phyloP scores from a whole-genome alignment of 2,113 vertebrate genomes.

The cat (Felis catus) region DNA sequence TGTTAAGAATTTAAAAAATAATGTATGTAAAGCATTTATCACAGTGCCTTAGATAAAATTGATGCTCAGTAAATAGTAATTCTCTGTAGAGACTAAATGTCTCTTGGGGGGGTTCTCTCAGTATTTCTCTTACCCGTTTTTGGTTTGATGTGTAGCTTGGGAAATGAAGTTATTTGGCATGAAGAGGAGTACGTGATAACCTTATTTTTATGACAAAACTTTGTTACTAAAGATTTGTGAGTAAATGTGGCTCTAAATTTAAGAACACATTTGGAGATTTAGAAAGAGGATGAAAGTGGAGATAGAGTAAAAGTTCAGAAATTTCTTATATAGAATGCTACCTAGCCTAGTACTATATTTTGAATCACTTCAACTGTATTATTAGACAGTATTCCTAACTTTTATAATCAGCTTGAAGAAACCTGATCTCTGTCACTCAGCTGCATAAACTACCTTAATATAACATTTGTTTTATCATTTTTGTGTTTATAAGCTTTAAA shows the following conservation, averaged over 20 bases:
- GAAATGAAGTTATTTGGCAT: conserved; percentile 35
- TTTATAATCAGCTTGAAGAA: not conserved
- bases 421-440: not conserved
- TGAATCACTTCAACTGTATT: not conserved
- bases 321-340: conserved; percentile 7
- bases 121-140: not conserved
- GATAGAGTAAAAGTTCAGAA: not conserved
- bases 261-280: conserved; percentile 32
- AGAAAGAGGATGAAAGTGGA: not conserved
- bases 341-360: not conserved
- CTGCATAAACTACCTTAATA: not conserved
- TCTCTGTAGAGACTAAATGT: not conserved
- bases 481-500: not conserved
- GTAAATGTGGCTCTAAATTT: conserved; percentile 17
- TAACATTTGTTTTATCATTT: conserved; percentile 3
- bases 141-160: conserved; percentile 12
- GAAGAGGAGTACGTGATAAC: not conserved
- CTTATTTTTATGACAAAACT: conserved; percentile 56
- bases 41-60: not conserved
- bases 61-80: not conserved
- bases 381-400: not conserved
- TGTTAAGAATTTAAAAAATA: conserved; percentile 23
- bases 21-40: not conserved
- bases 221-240: conserved; percentile 4
- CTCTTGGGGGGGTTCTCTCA: not conserved